Evolutionary conservation across 1,140 invertebrate species (phyloP).

Genomic region (Brevipalpus yothersi): DNA sequence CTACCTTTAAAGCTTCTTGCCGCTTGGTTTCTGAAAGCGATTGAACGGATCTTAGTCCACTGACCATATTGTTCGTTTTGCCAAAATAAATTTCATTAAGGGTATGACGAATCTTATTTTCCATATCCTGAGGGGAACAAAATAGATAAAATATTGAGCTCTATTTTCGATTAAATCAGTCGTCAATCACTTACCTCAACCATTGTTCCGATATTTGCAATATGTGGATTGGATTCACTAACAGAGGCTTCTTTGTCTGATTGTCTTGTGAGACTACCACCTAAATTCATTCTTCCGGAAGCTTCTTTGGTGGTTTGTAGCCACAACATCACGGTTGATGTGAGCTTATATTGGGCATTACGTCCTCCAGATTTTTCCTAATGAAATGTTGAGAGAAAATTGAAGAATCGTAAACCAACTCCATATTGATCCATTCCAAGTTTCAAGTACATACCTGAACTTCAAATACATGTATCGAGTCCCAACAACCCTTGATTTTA

Average conservation of each 20-base stretch:
- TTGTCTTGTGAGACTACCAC: slow-evolving; percentile 89
- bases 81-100: slow-evolving; percentile 98
- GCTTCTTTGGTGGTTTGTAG: slow-evolving; percentile 87
- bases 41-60: slow-evolving; percentile 71
- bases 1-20: slow-evolving; percentile 55
- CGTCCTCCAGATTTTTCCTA: slow-evolving; percentile 68
- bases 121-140: slow-evolving; percentile 82
- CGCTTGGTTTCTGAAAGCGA: slow-evolving; percentile 53
- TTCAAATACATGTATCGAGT: slow-evolving; percentile 98
- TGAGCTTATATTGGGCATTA: slow-evolving; percentile 93
- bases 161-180: not conserved
- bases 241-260: slow-evolving; percentile 70
- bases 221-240: slow-evolving; percentile 78
- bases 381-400: not conserved
- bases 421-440: not conserved
- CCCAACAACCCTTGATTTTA: slow-evolving; percentile 96
- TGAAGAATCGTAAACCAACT: slow-evolving; percentile 1
- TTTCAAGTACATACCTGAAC: slow-evolving; percentile 32
- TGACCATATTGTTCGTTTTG: slow-evolving; percentile 96
- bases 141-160: not conserved
- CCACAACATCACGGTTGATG: slow-evolving; percentile 98
- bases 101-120: slow-evolving; percentile 95
- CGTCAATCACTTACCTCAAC: slow-evolving; percentile 24
- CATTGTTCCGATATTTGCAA: slow-evolving; percentile 77
- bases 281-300: slow-evolving; percentile 94